Evolutionary conservation across 1,140 invertebrate genomes (phyloP).

Genomic region (Drosophila ogumai): DNA sequence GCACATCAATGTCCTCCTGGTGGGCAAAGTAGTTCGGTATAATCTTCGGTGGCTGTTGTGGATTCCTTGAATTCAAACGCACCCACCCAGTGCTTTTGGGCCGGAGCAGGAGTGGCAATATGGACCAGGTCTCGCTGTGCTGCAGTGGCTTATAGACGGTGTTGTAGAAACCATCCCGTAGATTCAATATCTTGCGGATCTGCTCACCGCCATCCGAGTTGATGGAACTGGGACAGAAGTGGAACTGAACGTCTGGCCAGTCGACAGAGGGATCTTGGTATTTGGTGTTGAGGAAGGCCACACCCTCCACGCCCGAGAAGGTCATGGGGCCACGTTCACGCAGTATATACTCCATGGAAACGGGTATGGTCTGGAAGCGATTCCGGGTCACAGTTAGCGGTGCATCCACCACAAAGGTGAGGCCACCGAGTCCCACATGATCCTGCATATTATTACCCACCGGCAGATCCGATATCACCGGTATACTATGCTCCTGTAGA

Average conservation of each 20-base stretch:
- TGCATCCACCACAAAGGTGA: slow-evolving; percentile 93
- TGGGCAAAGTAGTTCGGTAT: slow-evolving; percentile 96
- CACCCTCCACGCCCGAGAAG: slow-evolving; percentile 91
- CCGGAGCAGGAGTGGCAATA: slow-evolving; percentile 91
- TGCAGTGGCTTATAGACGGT: slow-evolving; percentile 93
- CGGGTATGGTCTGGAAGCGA: slow-evolving; percentile 91
- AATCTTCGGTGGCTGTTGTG: slow-evolving; percentile 93
- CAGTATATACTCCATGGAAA: slow-evolving; percentile 92
- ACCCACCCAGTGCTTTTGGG: slow-evolving; percentile 94
- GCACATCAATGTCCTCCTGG: slow-evolving; percentile 90
- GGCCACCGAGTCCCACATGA: slow-evolving; percentile 90
- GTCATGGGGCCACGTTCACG: slow-evolving; percentile 93
- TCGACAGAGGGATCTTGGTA: slow-evolving; percentile 90
- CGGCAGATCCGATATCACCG: slow-evolving; percentile 90
- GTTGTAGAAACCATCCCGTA: slow-evolving; percentile 92
- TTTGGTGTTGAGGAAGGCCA: slow-evolving; percentile 93
- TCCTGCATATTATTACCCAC: slow-evolving; percentile 93
- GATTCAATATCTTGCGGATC: slow-evolving; percentile 90
- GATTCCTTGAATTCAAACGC: slow-evolving; percentile 91
- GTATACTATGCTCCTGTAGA: slow-evolving; percentile 90
- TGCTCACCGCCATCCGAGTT: slow-evolving; percentile 92
- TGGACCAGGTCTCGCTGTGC: slow-evolving; percentile 92
- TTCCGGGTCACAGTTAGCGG: slow-evolving; percentile 91
- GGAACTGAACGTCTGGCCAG: slow-evolving; percentile 95
- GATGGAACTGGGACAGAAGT: slow-evolving; percentile 92